Evolutionary conservation across 2,888 invertebrate genomes (phyloP).

Genomic region (Cremastobaeus sp.): DNA sequence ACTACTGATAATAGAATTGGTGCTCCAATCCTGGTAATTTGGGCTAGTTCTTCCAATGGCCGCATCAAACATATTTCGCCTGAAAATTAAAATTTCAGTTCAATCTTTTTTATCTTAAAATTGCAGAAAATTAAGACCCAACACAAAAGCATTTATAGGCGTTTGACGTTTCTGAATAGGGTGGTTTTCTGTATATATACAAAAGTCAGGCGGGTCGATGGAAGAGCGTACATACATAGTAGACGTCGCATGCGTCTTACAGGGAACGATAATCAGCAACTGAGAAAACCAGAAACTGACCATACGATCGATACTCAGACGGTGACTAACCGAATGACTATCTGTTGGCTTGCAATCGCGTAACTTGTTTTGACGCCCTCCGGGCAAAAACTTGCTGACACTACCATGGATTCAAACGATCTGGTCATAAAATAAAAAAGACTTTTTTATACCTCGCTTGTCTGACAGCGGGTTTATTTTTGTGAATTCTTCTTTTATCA

Average conservation of each 20-base stretch:
- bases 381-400: conserved; percentile 17
- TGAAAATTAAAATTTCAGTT: no score
- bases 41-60: conserved; percentile 88
- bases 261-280: conserved; percentile 57
- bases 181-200: neutral
- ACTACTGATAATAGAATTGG: conserved; percentile 90
- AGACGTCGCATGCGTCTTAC: conserved; percentile 59
- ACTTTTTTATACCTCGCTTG: neutral
- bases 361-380: conserved; percentile 51
- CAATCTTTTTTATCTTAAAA: no score
- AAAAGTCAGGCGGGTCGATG: conserved; percentile 54
- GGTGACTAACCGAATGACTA: conserved; percentile 55
- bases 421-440: conserved; percentile 8
- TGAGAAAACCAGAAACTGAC: conserved; percentile 62
- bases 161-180: no score
- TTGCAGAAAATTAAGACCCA: no score
- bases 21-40: conserved; percentile 89
- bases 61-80: conserved; percentile 85
- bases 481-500: no score
- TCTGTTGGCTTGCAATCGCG: conserved; percentile 47
- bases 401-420: conserved; percentile 6
- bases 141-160: no score
- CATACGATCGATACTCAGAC: conserved; percentile 63
- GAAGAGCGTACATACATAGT: conserved; percentile 24
- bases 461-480: no score